Conservation (phyloP, 2,888 invertebrate species). For the Aphodius granarius region DNA sequence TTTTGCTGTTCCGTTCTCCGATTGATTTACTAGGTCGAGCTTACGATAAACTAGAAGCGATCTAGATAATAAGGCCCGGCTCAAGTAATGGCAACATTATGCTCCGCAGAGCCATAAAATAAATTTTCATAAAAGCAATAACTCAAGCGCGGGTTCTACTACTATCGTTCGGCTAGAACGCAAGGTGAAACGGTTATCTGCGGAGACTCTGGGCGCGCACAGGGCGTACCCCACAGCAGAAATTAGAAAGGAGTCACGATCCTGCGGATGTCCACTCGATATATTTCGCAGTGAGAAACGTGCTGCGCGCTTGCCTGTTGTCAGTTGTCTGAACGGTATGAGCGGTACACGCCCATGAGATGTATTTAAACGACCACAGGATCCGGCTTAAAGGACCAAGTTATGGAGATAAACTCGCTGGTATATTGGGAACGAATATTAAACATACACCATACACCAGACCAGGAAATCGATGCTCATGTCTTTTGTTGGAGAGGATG, state of each 20-base stretch:
- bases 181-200: not conserved
- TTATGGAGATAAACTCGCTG: not conserved
- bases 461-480: not conserved
- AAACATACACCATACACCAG: not conserved
- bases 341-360: constrained; percentile 16
- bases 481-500: not conserved
- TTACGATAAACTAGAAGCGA: not conserved
- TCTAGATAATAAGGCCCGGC: not conserved
- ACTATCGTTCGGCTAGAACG: not conserved
- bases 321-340: constrained; percentile 13
- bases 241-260: not conserved
- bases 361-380: not conserved
- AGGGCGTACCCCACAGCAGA: not conserved
- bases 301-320: constrained; percentile 9
- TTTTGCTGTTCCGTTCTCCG: not conserved
- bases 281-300: not conserved
- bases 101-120: not conserved
- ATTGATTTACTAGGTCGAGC: not conserved
- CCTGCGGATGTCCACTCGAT: not conserved
- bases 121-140: not conserved
- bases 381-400: not conserved
- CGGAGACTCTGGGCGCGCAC: not conserved
- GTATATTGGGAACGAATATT: not conserved
- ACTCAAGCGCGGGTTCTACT: not conserved
- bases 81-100: not conserved